Evolutionary conservation across 2,888 invertebrate species (phyloP), one percentile per base, ranked within the genome.

Genomic region (Dusona sp.): DNA sequence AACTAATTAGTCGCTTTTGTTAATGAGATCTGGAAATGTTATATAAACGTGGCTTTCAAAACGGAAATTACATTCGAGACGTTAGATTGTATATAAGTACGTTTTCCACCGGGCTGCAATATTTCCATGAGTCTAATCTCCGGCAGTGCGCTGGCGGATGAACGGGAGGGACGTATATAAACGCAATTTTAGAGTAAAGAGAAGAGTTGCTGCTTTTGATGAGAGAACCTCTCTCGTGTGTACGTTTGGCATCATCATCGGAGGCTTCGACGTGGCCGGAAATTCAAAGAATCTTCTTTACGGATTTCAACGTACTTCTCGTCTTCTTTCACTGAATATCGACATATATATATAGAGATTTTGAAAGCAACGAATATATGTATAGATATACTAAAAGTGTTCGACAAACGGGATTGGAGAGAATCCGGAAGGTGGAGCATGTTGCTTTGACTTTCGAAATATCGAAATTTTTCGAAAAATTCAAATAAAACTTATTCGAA

Each of bases 221-320:
- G 77, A 54, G 51, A 11, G 42, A 61, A 61, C 4, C 29, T 61
- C 61, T 83, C 70, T 68, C 65, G 72, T 75, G 65, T 33, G 72
- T 72, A 83, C 74, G 70, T 79, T 65, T 57, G 85, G 45, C 72
- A 67, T 83, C 72, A 57, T 86, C 54, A 64, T 54, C 36, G 75
- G 22, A 84, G 45, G 42, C 70, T 64, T 33, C 54, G 45, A 83
- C 83, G 65, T 67, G 68, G 78, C 81, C 84, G 87, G 79, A 82
- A 84, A 87, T 87, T 84, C 81, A 51, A 64, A 42, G 75, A 79
- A 82, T 75, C 74, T 79, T 70, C 68, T 84, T 84, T 81, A 22
- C 72, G 45, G 25, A 70, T 72, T 74, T 29, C 38, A 45, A 42
- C 54, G 36, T 79, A n/a, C 54, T 79, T 68, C 54, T 57, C 45